Percentiles rank a stretch among this genome's conserved stretches.
Evolutionary conservation across 64 coral and sea anemone species (phyloP).

Genomic region (Montipora sp.): DNA sequence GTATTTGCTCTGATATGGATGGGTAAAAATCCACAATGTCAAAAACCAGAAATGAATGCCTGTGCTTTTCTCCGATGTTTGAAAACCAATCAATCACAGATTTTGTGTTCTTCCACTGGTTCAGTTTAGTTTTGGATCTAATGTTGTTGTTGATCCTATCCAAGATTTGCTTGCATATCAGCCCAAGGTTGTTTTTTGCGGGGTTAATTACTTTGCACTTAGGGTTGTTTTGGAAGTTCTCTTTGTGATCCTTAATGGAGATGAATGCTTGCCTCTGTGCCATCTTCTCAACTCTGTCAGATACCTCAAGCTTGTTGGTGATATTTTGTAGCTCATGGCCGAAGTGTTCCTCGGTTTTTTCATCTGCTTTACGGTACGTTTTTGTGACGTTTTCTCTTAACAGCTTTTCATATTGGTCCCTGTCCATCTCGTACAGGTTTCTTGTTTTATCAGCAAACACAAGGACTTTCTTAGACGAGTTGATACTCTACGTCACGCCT

Average conservation of each 20-base stretch:
- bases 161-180: too few species aligned
- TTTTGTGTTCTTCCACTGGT: neutral
- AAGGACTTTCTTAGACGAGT: slow-evolving; percentile 9
- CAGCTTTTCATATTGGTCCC: slow-evolving; percentile 38
- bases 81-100: slow-evolving; percentile 60
- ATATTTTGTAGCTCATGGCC: slow-evolving; percentile 19
- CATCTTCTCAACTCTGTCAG: slow-evolving; percentile 18
- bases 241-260: neutral
- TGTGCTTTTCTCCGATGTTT: slow-evolving; percentile 55
- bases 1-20: too few species aligned
- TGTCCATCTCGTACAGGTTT: slow-evolving; percentile 16
- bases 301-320: neutral
- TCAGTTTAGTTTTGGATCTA: too few species aligned
- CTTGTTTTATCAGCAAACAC: slow-evolving; percentile 15
- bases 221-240: slow-evolving; percentile 30
- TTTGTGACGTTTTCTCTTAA: slow-evolving; percentile 25
- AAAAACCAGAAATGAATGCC: too few species aligned
- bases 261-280: too few species aligned
- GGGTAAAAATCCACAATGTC: too few species aligned
- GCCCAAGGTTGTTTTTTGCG: too few species aligned
- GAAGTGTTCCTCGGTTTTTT: neutral
- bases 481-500: too few species aligned
- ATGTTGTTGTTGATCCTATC: too few species aligned
- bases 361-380: slow-evolving; percentile 16
- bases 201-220: slow-evolving; percentile 26